Conservation (phyloP, 2,113 vertebrate species). For the Melanostigma gelatinosum region DNA sequence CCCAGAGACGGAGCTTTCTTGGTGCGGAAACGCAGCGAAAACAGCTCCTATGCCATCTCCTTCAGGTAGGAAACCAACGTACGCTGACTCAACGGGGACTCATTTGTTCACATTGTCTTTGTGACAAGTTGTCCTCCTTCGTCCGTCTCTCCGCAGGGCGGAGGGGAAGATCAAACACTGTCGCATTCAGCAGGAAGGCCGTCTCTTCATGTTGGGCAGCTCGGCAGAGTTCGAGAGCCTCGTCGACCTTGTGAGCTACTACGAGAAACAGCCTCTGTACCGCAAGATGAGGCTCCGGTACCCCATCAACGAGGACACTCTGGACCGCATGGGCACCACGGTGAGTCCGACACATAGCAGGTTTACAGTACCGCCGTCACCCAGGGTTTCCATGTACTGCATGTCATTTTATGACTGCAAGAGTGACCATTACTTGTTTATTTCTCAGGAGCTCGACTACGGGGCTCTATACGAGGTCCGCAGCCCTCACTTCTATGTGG, state of each 20-base stretch:
- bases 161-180: constrained; percentile 94
- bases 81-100: too few relatives aligned
- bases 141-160: constrained; percentile 70
- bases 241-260: constrained; percentile 89
- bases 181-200: constrained; percentile 89
- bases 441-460: constrained; percentile 88
- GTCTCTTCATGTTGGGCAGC: constrained; percentile 90
- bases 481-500: constrained; percentile 89
- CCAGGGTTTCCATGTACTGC: background rate
- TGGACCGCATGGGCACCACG: constrained; percentile 90
- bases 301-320: constrained; percentile 90
- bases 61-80: constrained; percentile 81
- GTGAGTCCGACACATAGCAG: constrained; percentile 68
- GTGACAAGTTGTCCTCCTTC: background rate
- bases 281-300: constrained; percentile 91
- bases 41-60: constrained; percentile 89
- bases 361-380: background rate
- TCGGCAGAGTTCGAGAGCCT: constrained; percentile 90
- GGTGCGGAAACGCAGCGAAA: constrained; percentile 86
- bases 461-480: constrained; percentile 89
- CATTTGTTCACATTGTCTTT: too few relatives aligned
- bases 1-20: constrained; percentile 88
- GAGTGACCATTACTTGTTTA: background rate
- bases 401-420: background rate
- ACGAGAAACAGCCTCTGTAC: constrained; percentile 89